phyloP scores from a whole-genome alignment of 2,113 vertebrate genomes.

The Desmodus rotundus region DNA sequence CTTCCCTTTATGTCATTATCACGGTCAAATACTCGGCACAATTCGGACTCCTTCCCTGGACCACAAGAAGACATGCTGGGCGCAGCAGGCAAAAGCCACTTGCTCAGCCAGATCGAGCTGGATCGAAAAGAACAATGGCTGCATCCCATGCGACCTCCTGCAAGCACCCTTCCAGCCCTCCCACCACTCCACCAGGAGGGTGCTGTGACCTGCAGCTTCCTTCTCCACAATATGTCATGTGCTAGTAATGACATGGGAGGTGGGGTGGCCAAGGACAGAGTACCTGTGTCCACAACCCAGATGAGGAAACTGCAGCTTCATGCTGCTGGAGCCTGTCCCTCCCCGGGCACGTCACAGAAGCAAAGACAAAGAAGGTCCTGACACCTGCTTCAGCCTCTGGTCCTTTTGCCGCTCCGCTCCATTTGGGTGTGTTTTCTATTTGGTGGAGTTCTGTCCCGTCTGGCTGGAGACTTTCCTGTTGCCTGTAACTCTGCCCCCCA shows the following conservation, averaged over 20 bases:
- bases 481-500: not conserved
- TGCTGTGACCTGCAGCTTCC: fast-evolving
- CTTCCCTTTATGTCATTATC: constrained; percentile 78
- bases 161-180: constrained; percentile 82
- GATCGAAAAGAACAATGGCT: constrained; percentile 81
- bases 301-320: not conserved
- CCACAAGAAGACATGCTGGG: constrained; percentile 78
- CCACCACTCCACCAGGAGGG: constrained; percentile 74
- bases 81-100: constrained; percentile 81
- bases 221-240: fast-evolving
- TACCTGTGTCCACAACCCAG: not conserved
- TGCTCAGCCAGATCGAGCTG: constrained; percentile 80
- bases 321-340: too few species aligned
- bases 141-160: constrained; percentile 78
- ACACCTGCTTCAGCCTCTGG: fast-evolving
- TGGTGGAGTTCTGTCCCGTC: not conserved
- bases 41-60: constrained; percentile 87
- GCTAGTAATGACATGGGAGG: not conserved
- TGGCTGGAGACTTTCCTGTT: not conserved
- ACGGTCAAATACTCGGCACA: constrained; percentile 86
- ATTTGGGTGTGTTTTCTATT: not conserved
- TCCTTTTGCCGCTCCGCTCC: fast-evolving
- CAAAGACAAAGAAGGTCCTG: not conserved
- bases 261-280: not conserved
- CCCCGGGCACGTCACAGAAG: not conserved